Base-by-base conservation (phyloP, 2,113 vertebrate genomes). In the Microcebus murinus region DNA sequence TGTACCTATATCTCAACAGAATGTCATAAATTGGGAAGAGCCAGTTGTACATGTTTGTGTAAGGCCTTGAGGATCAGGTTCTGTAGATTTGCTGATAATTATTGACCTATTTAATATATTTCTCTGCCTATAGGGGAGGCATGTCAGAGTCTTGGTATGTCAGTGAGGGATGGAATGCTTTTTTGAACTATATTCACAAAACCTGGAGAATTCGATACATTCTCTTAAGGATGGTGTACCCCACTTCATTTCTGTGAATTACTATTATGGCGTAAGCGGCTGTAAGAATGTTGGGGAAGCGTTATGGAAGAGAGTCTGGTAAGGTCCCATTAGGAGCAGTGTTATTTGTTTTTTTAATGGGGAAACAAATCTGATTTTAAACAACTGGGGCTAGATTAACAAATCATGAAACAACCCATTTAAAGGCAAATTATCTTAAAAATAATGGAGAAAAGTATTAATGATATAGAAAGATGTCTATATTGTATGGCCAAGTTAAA, bases 371-470 rank as follows among this genome's bases (percentile, higher is more conserved):
- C 42, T 86, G 23, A 76, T 65, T 76, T 93, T 87, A 90, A 90
- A 70, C 45, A 93, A 68, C 6, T 82, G 6, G 7, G 8, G 2
- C 55, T 50, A 85, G 1, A 18, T 80, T 87, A 87, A 86, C 29
- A 77, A 91, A 92, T 61, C 52, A 70, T 77, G 20, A 93, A 91
- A 63, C 34, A 93, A 67, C 18, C 27, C 23, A 76, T 74, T 95
- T 48, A 96, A 88, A 83, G 67, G 42, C 18, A 82, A 67, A 70
- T 4, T 39, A 77, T 90, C 21, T 25, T 71, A 77, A 76, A 92
- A 95, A 67, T 74, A 74, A 74, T 8, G 23, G 17, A 67, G 52
- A 81, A 94, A 95, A 83, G 27, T 63, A 63, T 79, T 91, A 90
- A 57, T 36, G 57, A 34, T 45, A 27, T 21, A 21, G 50, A 15